phyloP scores from a whole-genome alignment of 2,888 invertebrate genomes.

The Corbicula japonica region DNA sequence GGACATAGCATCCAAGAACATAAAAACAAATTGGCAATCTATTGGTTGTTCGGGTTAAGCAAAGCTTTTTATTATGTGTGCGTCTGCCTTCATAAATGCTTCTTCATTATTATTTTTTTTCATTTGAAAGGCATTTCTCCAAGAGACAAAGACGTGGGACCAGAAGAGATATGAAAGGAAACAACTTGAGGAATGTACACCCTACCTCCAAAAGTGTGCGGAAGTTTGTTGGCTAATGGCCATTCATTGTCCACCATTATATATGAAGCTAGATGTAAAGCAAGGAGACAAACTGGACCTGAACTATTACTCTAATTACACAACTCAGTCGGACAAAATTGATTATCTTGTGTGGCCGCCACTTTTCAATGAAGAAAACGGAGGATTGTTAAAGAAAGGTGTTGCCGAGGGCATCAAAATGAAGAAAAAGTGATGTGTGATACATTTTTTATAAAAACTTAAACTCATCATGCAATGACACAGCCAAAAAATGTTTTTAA shows the following conservation, averaged over 20 bases:
- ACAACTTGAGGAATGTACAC: conserved; percentile 11
- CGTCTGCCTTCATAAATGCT: no score
- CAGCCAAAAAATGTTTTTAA: no score
- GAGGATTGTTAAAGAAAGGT: conserved; percentile 45
- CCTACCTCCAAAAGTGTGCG: conserved; percentile 42
- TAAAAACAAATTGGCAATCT: no score
- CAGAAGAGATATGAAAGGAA: conserved; percentile 16
- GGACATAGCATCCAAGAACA: no score
- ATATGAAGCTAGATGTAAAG: conserved; percentile 23
- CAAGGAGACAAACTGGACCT: conserved; percentile 30
- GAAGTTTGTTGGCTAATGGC: conserved; percentile 52
- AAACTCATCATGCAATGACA: no score
- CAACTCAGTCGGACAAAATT: conserved; percentile 19
- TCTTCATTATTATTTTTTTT: no score
- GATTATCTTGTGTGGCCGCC: conserved; percentile 50
- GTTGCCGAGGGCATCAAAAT: conserved; percentile 23
- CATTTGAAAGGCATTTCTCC: no score
- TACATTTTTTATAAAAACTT: no score
- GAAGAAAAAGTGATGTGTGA: no score
- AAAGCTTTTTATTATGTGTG: no score
- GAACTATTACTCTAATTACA: conserved; percentile 18
- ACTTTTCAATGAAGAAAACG: conserved; percentile 17
- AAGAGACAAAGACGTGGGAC: no score
- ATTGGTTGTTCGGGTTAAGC: no score
- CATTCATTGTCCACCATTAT: conserved; percentile 38